A percentile compares a stretch with the other conserved stretches of the same genome.
Conservation (phyloP, 2,113 vertebrate species). For the Leptocoma aspasia region DNA sequence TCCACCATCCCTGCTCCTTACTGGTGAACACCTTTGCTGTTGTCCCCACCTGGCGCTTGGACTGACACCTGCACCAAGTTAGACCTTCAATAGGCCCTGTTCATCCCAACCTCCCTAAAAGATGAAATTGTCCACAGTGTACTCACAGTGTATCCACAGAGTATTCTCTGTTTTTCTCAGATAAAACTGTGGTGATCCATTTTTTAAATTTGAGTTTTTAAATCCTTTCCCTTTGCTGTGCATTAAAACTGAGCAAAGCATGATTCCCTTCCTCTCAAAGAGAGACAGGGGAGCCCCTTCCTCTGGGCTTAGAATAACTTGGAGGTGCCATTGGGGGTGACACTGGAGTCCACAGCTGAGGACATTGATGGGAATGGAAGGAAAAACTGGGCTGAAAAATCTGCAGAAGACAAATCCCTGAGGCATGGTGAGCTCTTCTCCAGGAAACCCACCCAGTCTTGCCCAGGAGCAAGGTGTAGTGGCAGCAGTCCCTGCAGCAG, state of each 20-base stretch:
- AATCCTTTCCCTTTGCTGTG: background rate
- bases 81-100: background rate
- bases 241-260: background rate
- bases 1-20: background rate
- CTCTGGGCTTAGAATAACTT: background rate
- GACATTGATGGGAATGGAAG: background rate
- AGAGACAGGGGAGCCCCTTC: accelerated
- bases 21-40: background rate
- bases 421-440: background rate
- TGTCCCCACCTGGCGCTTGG: background rate
- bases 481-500: background rate
- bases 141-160: background rate
- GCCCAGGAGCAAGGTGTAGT: background rate
- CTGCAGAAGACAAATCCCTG: background rate
- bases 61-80: too few species aligned
- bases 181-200: background rate
- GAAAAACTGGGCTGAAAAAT: background rate
- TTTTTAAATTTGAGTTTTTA: background rate
- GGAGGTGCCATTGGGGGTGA: background rate
- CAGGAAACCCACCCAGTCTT: background rate
- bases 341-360: background rate
- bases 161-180: background rate
- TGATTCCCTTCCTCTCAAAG: background rate
- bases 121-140: too few species aligned
- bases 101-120: background rate